Evolutionary conservation across 2,888 invertebrate genomes (phyloP), one percentile per base, ranked within the genome.

Genomic region (Cataglyphis altisquamis): DNA sequence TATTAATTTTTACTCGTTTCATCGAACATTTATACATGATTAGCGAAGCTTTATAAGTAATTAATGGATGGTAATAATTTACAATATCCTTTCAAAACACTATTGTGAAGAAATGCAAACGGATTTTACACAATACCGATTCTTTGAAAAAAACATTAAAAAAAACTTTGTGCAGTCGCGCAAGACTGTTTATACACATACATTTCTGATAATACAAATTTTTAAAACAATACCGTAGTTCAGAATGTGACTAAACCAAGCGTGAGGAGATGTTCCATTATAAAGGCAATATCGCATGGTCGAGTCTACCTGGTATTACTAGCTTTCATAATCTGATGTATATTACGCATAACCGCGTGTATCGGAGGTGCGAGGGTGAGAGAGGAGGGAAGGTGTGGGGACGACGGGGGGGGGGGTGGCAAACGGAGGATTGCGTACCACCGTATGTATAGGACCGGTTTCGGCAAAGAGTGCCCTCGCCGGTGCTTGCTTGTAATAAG

Each of bases 401-500:
- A 80, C n/a, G 66, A 72, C 45, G 82, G 73, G 83, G 73, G 83
- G 82, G 86, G 73, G 83, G 82, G 86, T 86, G 85, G 80, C 66
- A 80, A 80, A 63, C 75, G 82, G 85, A 63, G 84, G 81, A 88
- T 86, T 89, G 87, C 86, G 86, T 84, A 86, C 88, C 87, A 78
- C 87, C 87, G 90, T 87, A 82, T 85, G 86, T 86, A 90, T 84
- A 89, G 88, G 84, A 91, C 89, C 84, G 90, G 91, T 92, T 92
- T 92, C 90, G 90, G 91, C 91, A 89, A 93, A 91, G 90, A 91
- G 91, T 89, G 89, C 86, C 87, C 90, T 87, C 88, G 85, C 90
- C 82, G 88, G 89, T 90, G 88, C 90, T 91, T 90, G 91, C 92
- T 91, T 92, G 94, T 94, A 94, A 94, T 94, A 94, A 94, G 94